Evolutionary conservation across 2,113 vertebrate species (phyloP).

Genomic region (Chlamydotis undulata): DNA sequence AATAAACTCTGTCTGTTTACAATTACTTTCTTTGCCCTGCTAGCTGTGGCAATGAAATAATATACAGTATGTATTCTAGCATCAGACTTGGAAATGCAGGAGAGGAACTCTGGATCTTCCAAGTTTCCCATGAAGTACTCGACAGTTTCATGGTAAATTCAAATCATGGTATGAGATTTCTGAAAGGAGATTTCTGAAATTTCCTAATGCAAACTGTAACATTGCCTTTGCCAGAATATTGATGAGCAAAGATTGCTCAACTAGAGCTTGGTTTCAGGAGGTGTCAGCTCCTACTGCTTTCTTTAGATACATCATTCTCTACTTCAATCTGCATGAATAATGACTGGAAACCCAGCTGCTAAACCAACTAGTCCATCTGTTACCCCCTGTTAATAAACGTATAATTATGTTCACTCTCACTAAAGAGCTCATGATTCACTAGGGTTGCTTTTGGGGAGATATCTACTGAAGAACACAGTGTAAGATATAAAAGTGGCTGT

Average conservation of each 20-base stretch:
- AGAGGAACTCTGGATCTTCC: not conserved
- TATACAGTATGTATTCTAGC: accelerated
- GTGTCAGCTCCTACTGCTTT: slow-evolving; percentile 46
- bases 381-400: slow-evolving; percentile 6
- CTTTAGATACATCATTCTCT: slow-evolving; percentile 27
- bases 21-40: not conserved
- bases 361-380: slow-evolving; percentile 60
- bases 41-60: not conserved
- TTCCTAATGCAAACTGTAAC: not conserved
- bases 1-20: not conserved
- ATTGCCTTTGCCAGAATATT: not conserved
- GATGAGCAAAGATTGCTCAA: slow-evolving; percentile 17
- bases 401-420: slow-evolving; percentile 31
- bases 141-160: not conserved
- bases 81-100: not conserved
- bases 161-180: not conserved
- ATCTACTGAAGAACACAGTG: not conserved
- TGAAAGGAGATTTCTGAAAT: not conserved
- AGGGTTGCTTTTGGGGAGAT: not conserved
- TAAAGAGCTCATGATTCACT: slow-evolving; percentile 33
- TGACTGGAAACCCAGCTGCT: slow-evolving; percentile 56
- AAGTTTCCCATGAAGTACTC: not conserved
- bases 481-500: not conserved
- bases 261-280: not conserved
- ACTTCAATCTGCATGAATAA: slow-evolving; percentile 40